These are phyloP conservation scores for Carcina quercana DNA, from an alignment of 2,888 invertebrate species.

Conservation along the genomic window DNA sequence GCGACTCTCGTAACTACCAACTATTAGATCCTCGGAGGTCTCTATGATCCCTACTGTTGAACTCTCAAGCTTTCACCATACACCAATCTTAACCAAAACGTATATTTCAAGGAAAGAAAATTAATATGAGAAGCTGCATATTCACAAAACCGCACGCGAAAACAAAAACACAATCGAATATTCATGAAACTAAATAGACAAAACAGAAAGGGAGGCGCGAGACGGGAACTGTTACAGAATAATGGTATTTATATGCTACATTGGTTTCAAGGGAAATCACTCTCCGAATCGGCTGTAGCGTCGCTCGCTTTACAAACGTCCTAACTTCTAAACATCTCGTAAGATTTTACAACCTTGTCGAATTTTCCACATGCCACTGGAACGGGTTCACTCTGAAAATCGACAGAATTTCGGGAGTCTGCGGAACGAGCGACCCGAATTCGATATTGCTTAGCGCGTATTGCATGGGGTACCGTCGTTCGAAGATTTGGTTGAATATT, in stretches of 20 bases:
- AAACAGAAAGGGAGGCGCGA: slow-evolving; percentile 47
- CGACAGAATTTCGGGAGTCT: no score
- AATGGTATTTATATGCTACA: slow-evolving; percentile 73
- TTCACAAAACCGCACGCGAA: no score
- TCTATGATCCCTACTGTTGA: no score
- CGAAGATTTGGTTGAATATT: slow-evolving; percentile 66
- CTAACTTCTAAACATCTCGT: slow-evolving; percentile 19
- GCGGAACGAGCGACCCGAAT: slow-evolving; percentile 35
- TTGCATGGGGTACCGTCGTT: slow-evolving; percentile 45
- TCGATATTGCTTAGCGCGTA: slow-evolving; percentile 61
- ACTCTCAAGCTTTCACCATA: no score
- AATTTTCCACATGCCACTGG: no score
- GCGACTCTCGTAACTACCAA: no score
- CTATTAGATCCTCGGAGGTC: no score
- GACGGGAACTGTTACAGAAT: slow-evolving; percentile 68
- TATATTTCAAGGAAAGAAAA: no score
- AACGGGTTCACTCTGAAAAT: no score
- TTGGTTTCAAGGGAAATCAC: slow-evolving; percentile 74
- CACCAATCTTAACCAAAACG: no score
- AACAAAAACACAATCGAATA: slow-evolving; percentile 25
- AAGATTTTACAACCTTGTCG: slow-evolving; percentile 33
- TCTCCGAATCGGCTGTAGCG: slow-evolving; percentile 61
- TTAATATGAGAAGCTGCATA: no score
- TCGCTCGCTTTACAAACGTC: slow-evolving; percentile 33
- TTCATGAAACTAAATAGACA: slow-evolving; percentile 42